These are phyloP conservation scores for Otolemur crassicaudatus DNA, from an alignment of 2,797 vertebrate species.

Conservation along the genomic window DNA sequence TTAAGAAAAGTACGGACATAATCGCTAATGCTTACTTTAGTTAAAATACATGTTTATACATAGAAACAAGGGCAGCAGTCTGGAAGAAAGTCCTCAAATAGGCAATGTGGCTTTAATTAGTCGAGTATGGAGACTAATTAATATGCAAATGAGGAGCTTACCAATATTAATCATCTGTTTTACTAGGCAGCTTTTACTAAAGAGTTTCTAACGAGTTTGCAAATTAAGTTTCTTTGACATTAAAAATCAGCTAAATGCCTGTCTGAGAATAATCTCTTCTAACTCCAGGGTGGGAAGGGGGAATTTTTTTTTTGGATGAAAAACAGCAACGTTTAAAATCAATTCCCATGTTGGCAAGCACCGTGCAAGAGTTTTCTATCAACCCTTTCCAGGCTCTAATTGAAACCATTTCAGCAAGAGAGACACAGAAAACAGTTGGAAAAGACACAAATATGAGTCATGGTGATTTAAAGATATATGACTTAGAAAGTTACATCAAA, in stretches of 20 bases:
- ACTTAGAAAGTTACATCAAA: not conserved
- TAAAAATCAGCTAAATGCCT: slow-evolving; percentile 85
- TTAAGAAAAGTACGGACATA: slow-evolving; percentile 8
- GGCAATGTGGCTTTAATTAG: slow-evolving; percentile 87
- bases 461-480: slow-evolving; percentile 49
- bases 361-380: slow-evolving; percentile 64
- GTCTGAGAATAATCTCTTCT: slow-evolving; percentile 81
- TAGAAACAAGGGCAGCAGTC: slow-evolving; percentile 79
- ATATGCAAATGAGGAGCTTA: slow-evolving; percentile 90
- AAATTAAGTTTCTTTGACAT: slow-evolving; percentile 86
- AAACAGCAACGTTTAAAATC: slow-evolving; percentile 82
- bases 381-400: slow-evolving; percentile 84
- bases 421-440: slow-evolving; percentile 82
- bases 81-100: slow-evolving; percentile 85
- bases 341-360: slow-evolving; percentile 87
- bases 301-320: slow-evolving; percentile 81
- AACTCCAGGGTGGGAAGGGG: slow-evolving; percentile 51
- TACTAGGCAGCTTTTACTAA: slow-evolving; percentile 87
- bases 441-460: slow-evolving; percentile 36
- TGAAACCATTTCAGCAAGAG: slow-evolving; percentile 84
- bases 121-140: slow-evolving; percentile 89
- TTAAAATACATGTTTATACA: slow-evolving; percentile 44
- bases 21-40: slow-evolving; percentile 21
- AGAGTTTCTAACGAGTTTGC: slow-evolving; percentile 88
- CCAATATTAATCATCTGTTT: slow-evolving; percentile 90